These are phyloP conservation scores for Semibalanus balanoides DNA, from an alignment of 1,140 invertebrate species.

Conservation along the genomic window DNA sequence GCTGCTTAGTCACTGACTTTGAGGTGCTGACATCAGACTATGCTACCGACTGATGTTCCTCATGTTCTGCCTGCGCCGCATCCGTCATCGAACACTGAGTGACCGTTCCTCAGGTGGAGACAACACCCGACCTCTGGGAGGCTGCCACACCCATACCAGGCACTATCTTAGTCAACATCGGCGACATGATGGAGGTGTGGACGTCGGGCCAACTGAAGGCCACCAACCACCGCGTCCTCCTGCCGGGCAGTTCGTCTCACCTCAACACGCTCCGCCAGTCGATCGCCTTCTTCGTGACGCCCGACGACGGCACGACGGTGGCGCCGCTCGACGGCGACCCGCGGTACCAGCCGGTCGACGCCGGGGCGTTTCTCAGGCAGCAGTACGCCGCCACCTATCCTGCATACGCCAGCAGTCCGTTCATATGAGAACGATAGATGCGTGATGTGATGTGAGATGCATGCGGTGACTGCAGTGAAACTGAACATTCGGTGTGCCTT, in stretches of 20 bases:
- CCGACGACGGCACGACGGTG: slow-evolving; percentile 42
- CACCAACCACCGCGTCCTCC: slow-evolving; percentile 55
- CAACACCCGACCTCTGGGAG: slow-evolving; percentile 49
- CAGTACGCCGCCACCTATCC: slow-evolving; percentile 15
- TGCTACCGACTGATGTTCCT: too few species aligned
- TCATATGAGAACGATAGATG: too few species aligned
- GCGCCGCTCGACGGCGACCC: slow-evolving; percentile 35
- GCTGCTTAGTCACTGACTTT: too few species aligned
- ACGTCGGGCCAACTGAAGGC: slow-evolving; percentile 52
- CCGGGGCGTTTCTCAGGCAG: slow-evolving; percentile 20
- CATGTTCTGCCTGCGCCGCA: too few species aligned
- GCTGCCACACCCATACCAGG: slow-evolving; percentile 58
- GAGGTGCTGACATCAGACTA: too few species aligned
- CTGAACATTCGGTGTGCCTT: too few species aligned
- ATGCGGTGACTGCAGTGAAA: too few species aligned
- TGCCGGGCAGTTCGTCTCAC: slow-evolving; percentile 44
- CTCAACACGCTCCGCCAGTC: slow-evolving; percentile 47
- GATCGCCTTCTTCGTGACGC: slow-evolving; percentile 60
- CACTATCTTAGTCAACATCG: slow-evolving; percentile 59
- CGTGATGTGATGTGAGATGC: too few species aligned
- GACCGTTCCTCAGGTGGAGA: slow-evolving; percentile 24
- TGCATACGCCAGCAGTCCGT: too few species aligned
- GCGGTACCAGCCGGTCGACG: slow-evolving; percentile 23
- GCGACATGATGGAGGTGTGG: slow-evolving; percentile 59
- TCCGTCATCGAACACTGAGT: too few species aligned